Conservation (phyloP, 2,113 vertebrate genomes). For the Crotophaga sulcirostris region DNA sequence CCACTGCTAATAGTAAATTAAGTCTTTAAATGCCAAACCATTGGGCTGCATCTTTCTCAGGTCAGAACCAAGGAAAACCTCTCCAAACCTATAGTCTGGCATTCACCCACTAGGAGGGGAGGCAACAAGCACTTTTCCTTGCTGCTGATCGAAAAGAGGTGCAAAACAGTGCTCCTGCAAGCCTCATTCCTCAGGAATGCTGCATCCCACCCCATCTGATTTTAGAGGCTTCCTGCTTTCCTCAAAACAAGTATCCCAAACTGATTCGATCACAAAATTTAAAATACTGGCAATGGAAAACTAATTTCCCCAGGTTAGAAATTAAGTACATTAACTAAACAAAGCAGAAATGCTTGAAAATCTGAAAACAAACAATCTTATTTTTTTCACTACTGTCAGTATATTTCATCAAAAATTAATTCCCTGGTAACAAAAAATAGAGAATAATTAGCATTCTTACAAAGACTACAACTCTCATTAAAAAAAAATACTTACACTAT, state of each 20-base stretch:
- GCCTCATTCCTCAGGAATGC: background rate
- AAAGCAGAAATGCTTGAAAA: background rate
- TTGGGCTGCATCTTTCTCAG: background rate
- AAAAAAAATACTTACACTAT: background rate
- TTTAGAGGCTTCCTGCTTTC: background rate
- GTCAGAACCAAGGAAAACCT: background rate
- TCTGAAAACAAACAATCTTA: background rate
- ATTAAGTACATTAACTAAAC: background rate
- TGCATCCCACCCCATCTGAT: background rate
- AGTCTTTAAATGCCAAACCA: slow-evolving; percentile 21
- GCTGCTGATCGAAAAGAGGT: background rate
- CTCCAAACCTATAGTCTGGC: too few relatives aligned
- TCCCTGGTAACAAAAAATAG: background rate
- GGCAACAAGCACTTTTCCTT: background rate
- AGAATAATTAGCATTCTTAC: background rate
- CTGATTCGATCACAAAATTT: background rate
- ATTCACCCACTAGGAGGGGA: background rate
- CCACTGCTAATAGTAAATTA: slow-evolving; percentile 4
- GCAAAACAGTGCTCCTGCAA: background rate
- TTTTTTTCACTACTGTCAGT: background rate
- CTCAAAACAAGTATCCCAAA: background rate
- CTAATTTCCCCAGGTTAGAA: background rate
- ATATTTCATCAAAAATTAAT: background rate
- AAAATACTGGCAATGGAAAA: background rate
- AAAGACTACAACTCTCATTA: background rate